Evolutionary conservation across 2,113 vertebrate genomes (phyloP).

Genomic region (Acrocephalus kingi): DNA sequence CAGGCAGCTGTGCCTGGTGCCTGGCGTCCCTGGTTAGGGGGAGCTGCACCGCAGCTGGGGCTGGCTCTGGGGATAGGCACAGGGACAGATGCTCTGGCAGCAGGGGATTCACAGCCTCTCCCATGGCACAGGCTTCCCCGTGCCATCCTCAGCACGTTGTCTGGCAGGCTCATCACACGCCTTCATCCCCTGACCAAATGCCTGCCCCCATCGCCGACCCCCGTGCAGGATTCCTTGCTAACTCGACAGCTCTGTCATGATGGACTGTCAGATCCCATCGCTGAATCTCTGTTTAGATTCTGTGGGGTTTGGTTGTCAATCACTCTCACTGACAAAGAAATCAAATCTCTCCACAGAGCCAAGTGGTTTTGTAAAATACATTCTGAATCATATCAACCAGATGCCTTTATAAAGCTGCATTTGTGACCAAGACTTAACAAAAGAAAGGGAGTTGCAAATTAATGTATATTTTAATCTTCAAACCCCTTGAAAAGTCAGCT

Average conservation of each 20-base stretch:
- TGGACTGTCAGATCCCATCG: background rate
- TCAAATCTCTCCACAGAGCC: background rate
- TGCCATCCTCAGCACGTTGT: background rate
- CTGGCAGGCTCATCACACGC: background rate
- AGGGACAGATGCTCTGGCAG: background rate
- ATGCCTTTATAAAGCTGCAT: conserved; percentile 5
- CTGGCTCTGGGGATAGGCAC: background rate
- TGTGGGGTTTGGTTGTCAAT: conserved; percentile 15
- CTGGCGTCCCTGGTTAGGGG: background rate
- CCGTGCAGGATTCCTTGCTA: background rate
- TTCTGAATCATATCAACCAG: conserved; percentile 40
- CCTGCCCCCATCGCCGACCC: background rate
- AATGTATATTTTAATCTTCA: background rate
- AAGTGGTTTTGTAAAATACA: background rate
- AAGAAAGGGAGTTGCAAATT: background rate
- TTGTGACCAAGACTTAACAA: background rate
- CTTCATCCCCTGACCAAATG: background rate
- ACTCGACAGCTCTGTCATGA: background rate
- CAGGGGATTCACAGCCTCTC: background rate
- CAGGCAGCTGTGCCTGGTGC: background rate
- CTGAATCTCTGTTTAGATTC: background rate
- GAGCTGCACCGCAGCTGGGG: background rate
- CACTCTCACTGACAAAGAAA: background rate
- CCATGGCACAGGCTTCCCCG: background rate
- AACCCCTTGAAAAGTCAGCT: background rate